Percentiles rank a stretch among this genome's conserved stretches.
Evolutionary conservation across 2,113 vertebrate genomes (phyloP).

Genomic region (Trachemys scripta): DNA sequence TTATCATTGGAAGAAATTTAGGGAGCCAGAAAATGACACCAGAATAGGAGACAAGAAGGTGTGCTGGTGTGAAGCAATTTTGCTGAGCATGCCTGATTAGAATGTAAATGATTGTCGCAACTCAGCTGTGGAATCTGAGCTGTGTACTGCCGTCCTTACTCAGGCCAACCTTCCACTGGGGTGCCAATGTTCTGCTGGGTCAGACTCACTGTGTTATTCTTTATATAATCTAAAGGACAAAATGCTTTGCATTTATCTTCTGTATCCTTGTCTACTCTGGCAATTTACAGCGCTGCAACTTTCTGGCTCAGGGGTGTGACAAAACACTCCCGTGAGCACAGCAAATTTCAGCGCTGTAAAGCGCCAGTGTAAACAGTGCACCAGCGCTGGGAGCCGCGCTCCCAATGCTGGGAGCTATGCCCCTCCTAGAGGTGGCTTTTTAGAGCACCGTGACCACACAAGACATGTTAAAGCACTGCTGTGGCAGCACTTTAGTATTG

Average conservation of each 20-base stretch:
- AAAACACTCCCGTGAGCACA: no score
- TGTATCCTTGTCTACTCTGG: neutral
- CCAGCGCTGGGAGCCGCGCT: no score
- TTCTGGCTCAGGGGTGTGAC: no score
- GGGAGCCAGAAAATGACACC: neutral
- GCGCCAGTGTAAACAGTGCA: no score
- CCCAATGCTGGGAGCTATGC: no score
- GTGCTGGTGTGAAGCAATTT: neutral
- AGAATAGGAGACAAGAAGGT: neutral
- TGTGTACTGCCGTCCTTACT: neutral
- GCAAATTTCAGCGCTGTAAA: no score
- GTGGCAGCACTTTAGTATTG: no score
- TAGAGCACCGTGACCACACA: no score
- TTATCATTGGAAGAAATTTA: neutral
- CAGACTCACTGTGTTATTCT: neutral
- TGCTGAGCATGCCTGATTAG: neutral
- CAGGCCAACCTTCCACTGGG: neutral
- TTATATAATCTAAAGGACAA: neutral
- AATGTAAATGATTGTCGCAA: neutral
- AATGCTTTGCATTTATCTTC: conserved; percentile 8
- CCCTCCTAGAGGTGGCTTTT: no score
- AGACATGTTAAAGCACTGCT: no score
- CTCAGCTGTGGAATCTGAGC: neutral
- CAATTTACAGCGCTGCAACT: no score
- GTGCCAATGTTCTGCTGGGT: neutral